A percentile compares a stretch with the other conserved stretches of the same genome.
Conservation (phyloP, 2,797 vertebrate species). For the Peromyscus attwateri region DNA sequence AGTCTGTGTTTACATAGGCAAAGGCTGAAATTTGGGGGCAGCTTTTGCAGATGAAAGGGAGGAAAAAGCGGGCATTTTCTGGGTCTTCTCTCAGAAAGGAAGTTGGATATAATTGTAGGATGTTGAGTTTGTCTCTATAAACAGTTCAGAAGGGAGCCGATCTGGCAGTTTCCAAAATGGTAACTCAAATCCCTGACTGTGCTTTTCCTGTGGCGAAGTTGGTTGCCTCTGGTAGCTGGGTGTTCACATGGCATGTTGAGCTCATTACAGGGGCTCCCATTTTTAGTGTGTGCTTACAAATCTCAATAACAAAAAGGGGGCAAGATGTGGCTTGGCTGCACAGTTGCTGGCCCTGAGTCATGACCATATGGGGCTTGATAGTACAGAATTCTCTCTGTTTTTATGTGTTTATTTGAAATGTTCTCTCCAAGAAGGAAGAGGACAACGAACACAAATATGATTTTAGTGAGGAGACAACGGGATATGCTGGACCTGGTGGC, state of each 20-base stretch:
- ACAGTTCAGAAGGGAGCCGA: not conserved
- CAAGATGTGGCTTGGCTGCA: not conserved
- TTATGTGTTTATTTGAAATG: not conserved
- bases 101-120: constrained; percentile 43
- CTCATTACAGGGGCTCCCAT: fast-evolving
- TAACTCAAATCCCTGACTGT: not conserved
- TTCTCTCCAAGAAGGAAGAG: not conserved
- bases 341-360: not conserved
- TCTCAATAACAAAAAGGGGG: not conserved
- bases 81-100: constrained; percentile 59
- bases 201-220: not conserved
- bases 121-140: not conserved
- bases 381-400: not conserved
- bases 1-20: not conserved
- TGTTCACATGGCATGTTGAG: fast-evolving
- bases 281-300: not conserved
- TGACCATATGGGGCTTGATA: not conserved
- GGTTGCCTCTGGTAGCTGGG: not conserved
- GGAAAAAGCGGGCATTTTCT: constrained; percentile 28
- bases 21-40: not conserved
- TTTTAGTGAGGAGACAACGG: not conserved
- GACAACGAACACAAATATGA: not conserved
- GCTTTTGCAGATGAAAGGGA: constrained; percentile 43
- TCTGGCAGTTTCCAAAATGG: not conserved
- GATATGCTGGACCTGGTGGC: not conserved